Percentiles rank a stretch among this genome's conserved stretches.
phyloP scores from a whole-genome alignment of 2,888 invertebrate genomes.

The Pherbina coryleti region DNA sequence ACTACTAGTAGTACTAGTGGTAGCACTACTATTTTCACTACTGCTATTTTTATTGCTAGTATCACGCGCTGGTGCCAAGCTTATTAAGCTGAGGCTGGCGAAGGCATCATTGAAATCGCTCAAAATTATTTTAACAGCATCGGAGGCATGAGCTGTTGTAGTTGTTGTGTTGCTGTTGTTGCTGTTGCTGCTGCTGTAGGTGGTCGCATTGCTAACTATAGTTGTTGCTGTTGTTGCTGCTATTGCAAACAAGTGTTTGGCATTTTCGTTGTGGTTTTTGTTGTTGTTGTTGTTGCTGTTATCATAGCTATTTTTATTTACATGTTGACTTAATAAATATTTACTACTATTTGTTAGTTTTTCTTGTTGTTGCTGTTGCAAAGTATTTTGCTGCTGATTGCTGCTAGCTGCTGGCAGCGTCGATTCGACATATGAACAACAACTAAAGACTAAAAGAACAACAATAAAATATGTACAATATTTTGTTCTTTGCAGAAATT shows the following conservation, averaged over 20 bases:
- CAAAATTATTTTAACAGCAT: slow-evolving; percentile 55
- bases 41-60: slow-evolving; percentile 29
- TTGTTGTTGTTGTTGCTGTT: slow-evolving; percentile 38
- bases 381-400: slow-evolving; percentile 14
- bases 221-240: slow-evolving; percentile 39
- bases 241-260: neutral
- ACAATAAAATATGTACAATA: slow-evolving; percentile 54
- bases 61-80: slow-evolving; percentile 30
- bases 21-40: slow-evolving; percentile 3
- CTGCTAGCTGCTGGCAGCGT: slow-evolving; percentile 10
- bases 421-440: slow-evolving; percentile 7
- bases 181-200: slow-evolving; percentile 13
- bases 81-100: slow-evolving; percentile 45
- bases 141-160: slow-evolving; percentile 37
- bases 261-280: slow-evolving; percentile 36
- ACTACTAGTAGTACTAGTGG: neutral
- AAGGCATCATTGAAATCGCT: slow-evolving; percentile 58
- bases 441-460: slow-evolving; percentile 40
- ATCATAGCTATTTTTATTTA: slow-evolving; percentile 52
- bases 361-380: slow-evolving; percentile 36
- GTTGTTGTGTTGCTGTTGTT: slow-evolving; percentile 39
- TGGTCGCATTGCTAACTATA: slow-evolving; percentile 19
- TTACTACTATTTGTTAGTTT: slow-evolving; percentile 41
- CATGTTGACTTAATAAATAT: slow-evolving; percentile 53
- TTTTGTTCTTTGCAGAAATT: slow-evolving; percentile 43